Percentiles rank a stretch among this genome's conserved stretches.
Evolutionary conservation across 1,140 invertebrate genomes (phyloP).

Genomic region (Hirudo medicinalis): DNA sequence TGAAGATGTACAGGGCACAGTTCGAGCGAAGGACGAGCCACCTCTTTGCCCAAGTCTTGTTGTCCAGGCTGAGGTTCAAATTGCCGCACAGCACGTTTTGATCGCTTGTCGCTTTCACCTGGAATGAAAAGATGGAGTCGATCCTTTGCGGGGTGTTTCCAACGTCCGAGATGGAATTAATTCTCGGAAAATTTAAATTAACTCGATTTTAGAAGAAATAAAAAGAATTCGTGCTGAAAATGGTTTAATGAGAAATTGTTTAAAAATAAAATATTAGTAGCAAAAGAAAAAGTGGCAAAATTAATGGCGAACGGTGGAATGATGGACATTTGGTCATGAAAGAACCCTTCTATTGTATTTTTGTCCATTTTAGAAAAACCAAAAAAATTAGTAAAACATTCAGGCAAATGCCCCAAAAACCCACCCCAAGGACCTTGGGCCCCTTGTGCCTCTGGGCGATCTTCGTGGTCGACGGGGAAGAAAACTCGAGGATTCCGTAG

Average conservation of each 20-base stretch:
- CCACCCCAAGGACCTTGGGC: neutral
- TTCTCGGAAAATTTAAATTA: neutral
- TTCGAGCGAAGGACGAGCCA: conserved; percentile 7
- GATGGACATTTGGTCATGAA: no score
- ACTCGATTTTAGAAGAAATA: no score
- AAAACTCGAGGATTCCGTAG: conserved; percentile 11
- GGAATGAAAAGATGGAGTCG: neutral
- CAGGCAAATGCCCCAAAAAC: neutral
- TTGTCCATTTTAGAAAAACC: conserved; percentile 1
- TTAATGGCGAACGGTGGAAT: no score
- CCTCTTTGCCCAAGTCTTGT: conserved; percentile 2
- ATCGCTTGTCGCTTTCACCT: neutral
- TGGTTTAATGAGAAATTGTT: no score
- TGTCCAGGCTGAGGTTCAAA: conserved; percentile 7
- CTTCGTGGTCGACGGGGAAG: neutral
- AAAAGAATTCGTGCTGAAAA: no score
- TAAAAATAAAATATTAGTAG: no score
- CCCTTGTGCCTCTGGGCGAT: neutral
- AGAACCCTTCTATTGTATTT: no score
- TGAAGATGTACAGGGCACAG: conserved; percentile 12
- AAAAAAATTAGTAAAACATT: neutral
- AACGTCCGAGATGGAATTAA: conserved; percentile 1
- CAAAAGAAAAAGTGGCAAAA: no score
- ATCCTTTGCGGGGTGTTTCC: neutral
- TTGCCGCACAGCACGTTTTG: neutral